Percentiles rank a stretch among this genome's conserved stretches.
Evolutionary conservation across 2,113 vertebrate species (phyloP).

Genomic region (Amblyopsis rosae): DNA sequence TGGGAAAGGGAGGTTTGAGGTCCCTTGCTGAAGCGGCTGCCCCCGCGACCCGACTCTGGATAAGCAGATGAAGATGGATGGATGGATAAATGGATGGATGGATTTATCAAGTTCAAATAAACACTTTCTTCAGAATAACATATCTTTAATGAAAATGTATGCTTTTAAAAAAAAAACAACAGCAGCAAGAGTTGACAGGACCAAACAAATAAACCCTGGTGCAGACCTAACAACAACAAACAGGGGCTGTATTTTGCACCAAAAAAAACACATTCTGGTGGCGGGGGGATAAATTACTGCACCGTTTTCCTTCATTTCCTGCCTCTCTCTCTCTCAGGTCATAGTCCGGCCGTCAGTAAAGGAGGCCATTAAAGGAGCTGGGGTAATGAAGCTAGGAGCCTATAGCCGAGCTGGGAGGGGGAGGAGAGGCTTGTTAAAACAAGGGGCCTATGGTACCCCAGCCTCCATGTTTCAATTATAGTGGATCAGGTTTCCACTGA

Average conservation of each 20-base stretch:
- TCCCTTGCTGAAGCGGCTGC: too few species aligned
- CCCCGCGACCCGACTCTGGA: too few species aligned
- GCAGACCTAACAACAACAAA: slow-evolving; percentile 12
- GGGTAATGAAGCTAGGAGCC: slow-evolving; percentile 42
- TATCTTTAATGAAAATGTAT: too few species aligned
- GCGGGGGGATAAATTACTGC: slow-evolving; percentile 1
- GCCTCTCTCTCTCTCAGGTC: slow-evolving; percentile 34
- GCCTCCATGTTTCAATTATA: slow-evolving; percentile 16
- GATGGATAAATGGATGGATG: too few species aligned
- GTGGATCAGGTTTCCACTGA: slow-evolving; percentile 10
- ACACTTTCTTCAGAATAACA: background rate
- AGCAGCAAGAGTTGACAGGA: too few species aligned
- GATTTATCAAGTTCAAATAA: background rate
- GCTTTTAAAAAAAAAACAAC: background rate
- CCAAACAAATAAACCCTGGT: too few species aligned
- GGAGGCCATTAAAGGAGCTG: slow-evolving; percentile 38
- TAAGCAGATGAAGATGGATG: too few species aligned
- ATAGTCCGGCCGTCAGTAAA: slow-evolving; percentile 46
- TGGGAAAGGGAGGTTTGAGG: too few species aligned
- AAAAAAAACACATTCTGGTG: background rate
- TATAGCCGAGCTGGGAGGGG: slow-evolving; percentile 21
- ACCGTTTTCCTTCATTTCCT: slow-evolving; percentile 59
- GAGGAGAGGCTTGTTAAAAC: slow-evolving; percentile 34
- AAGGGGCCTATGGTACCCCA: slow-evolving; percentile 33
- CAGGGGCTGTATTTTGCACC: slow-evolving; percentile 48